These are phyloP conservation scores for Lytechinus pictus DNA, from an alignment of 35 echinoderm and acorn worm species.

Conservation along the genomic window DNA sequence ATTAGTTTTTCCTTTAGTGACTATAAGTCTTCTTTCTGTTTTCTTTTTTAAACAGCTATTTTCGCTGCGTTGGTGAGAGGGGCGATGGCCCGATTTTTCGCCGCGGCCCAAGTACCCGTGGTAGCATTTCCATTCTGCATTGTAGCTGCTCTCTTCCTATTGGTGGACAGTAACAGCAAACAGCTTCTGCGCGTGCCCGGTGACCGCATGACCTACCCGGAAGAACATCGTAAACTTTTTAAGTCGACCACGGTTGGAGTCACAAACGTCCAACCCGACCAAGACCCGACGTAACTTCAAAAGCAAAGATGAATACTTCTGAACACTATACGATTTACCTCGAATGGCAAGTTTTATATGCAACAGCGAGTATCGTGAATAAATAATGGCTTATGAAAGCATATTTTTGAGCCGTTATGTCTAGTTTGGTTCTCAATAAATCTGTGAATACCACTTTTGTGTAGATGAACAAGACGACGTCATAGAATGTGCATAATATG, in stretches of 20 bases:
- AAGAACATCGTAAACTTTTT: constrained; percentile 69
- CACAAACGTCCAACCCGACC: neutral
- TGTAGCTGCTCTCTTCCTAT: constrained; percentile 56
- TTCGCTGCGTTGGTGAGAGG: constrained; percentile 62
- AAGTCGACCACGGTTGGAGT: constrained; percentile 33
- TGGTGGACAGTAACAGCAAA: constrained; percentile 64
- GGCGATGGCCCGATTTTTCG: constrained; percentile 51
- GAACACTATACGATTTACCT: neutral
- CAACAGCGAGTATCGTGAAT: neutral
- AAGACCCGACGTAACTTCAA: constrained; percentile 8
- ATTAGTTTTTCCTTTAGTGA: too few species aligned
- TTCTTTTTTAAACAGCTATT: constrained; percentile 50
- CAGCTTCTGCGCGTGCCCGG: constrained; percentile 65
- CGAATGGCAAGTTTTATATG: neutral
- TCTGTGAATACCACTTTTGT: neutral
- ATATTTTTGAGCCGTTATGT: too few species aligned
- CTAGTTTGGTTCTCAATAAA: too few species aligned
- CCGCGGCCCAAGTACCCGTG: constrained; percentile 37
- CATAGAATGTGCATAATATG: neutral
- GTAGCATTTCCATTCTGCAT: constrained; percentile 75
- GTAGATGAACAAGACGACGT: neutral
- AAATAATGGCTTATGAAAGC: neutral
- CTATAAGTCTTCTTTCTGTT: too few species aligned
- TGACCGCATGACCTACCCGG: constrained; percentile 76
- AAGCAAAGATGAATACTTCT: neutral